Base-by-base conservation (phyloP, 1,140 invertebrate genomes). In the Melanaphis sacchari region DNA sequence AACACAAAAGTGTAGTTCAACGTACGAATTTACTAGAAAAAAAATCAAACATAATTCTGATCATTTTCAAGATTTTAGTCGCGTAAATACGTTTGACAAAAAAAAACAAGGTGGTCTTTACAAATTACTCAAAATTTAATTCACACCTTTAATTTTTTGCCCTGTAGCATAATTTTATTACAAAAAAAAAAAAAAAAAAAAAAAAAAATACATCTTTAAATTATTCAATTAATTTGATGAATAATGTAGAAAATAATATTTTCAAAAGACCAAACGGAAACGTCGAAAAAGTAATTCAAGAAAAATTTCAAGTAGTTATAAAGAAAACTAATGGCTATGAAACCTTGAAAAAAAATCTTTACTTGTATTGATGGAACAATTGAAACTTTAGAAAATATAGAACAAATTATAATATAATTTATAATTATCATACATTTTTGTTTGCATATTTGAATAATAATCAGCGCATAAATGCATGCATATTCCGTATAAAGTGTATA, bases 261-360 rank as follows among this genome's bases (percentile, higher is more conserved):
- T 38, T 36, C 36, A 84, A 84, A 84, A 84, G 40, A 40, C 36
- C 36, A 84, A n/a, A n/a, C n/a, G 81, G 40, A 40, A 40, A 38
- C 40, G 81, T 84, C 36, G 15, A 21, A 84, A 84, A 84, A 38
- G 81, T 36, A 84, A 84, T 84, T 24, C 15, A 84, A 40, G 81
- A 84, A 18, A 84, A 84, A 84, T 84, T 84, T 41, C 81, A 84
- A 84, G 40, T 11, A 18, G 81, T 84, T 84, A 38, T 84, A 41
- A 41, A 84, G 81, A 84, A 84, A 84, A 84, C 38, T 84, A 41
- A 40, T 40, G 81, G 81, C 36, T 84, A 40, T 84, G 81, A 84
- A 40, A 38, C 36, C 36, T 41, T 84, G 40, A n/a, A 38, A 84
- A 84, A 81, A 40, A 84, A 84, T 84, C 36, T 84, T 36, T 40